phyloP scores from a whole-genome alignment of 2,888 invertebrate species.

The Helicoverpa assulta region DNA sequence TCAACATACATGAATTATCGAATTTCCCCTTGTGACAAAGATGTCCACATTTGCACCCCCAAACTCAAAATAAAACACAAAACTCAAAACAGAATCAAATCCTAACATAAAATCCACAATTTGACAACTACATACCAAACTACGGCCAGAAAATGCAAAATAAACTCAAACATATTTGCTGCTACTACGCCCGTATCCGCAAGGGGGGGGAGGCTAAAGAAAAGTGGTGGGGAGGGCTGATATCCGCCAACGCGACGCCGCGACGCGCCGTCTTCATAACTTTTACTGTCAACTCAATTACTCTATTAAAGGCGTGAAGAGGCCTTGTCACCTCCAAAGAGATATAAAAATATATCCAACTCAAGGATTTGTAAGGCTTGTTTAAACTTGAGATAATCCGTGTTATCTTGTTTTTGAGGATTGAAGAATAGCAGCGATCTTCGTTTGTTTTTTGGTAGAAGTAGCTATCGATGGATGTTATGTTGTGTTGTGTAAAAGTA shows the following conservation, averaged over 20 bases:
- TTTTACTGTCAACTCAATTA: constrained; percentile 87
- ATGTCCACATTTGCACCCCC: constrained; percentile 22
- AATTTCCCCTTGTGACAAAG: neutral
- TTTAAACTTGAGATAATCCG: constrained; percentile 50
- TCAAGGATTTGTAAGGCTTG: constrained; percentile 44
- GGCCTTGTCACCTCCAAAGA: constrained; percentile 58
- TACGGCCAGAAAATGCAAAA: constrained; percentile 58
- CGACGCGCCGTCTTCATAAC: constrained; percentile 85
- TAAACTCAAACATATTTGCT: constrained; percentile 66
- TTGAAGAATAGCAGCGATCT: constrained; percentile 9
- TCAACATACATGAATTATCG: too few relatives aligned
- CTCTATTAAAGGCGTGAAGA: constrained; percentile 75
- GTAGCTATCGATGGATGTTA: neutral
- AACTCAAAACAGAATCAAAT: constrained; percentile 26
- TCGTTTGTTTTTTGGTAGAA: neutral
- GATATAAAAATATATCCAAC: constrained; percentile 62
- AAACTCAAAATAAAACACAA: constrained; percentile 21
- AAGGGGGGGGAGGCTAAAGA: constrained; percentile 69
- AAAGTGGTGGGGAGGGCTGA: constrained; percentile 77
- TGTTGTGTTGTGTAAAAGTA: neutral
- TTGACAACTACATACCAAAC: constrained; percentile 55
- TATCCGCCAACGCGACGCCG: constrained; percentile 84
- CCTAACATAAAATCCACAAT: constrained; percentile 36
- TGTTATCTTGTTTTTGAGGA: constrained; percentile 35
- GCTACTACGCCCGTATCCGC: constrained; percentile 78